phyloP scores from a whole-genome alignment of 2,888 invertebrate species.

The Ophion ellenae region DNA sequence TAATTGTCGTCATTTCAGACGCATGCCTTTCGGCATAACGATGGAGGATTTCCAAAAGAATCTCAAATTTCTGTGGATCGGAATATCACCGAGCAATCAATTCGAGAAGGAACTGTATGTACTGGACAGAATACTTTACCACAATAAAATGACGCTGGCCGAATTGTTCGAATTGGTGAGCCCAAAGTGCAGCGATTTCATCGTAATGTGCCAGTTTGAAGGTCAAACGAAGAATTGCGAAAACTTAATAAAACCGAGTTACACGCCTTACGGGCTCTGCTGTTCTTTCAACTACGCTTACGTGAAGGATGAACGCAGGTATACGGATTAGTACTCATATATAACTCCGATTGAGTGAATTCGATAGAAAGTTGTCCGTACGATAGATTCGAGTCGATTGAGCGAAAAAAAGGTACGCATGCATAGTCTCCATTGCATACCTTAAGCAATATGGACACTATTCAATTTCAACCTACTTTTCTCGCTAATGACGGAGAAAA shows the following conservation, averaged over 20 bases:
- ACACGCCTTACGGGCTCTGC: conserved; percentile 72
- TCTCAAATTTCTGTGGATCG: conserved; percentile 68
- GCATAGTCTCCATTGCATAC: too few relatives aligned
- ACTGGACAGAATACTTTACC: conserved; percentile 68
- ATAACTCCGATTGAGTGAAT: not conserved
- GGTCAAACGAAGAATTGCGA: conserved; percentile 69
- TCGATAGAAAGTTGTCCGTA: not conserved
- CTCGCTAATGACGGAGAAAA: too few relatives aligned
- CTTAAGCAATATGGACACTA: too few relatives aligned
- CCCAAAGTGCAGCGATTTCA: conserved; percentile 72
- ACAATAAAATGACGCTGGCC: conserved; percentile 67
- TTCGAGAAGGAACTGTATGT: conserved; percentile 63
- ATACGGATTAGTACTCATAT: not conserved
- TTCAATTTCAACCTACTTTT: too few relatives aligned
- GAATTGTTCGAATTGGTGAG: conserved; percentile 70
- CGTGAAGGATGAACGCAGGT: conserved; percentile 47
- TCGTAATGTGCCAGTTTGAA: conserved; percentile 73
- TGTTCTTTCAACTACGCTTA: conserved; percentile 73
- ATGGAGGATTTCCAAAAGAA: conserved; percentile 65
- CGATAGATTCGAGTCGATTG: not conserved
- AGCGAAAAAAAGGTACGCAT: too few relatives aligned
- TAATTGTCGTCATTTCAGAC: conserved; percentile 56
- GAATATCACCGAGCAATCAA: conserved; percentile 68
- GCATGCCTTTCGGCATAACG: conserved; percentile 66
- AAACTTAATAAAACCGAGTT: conserved; percentile 62